These are phyloP conservation scores for Archilochus colubris DNA, from an alignment of 2,113 vertebrate genomes.

Conservation along the genomic window DNA sequence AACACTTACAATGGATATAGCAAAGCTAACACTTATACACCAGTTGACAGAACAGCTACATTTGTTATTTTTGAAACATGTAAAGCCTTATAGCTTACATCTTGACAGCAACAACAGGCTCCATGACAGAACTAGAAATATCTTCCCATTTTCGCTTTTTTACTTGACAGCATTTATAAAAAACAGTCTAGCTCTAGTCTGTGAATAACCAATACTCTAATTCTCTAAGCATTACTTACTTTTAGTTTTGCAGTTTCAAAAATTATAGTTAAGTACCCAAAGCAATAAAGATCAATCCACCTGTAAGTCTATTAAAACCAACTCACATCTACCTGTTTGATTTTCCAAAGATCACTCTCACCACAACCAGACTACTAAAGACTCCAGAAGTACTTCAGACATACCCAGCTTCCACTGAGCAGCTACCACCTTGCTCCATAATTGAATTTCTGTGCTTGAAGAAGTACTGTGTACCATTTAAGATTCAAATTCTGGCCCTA, in stretches of 20 bases:
- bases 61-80: neutral
- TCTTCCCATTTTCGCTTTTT: neutral
- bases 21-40: neutral
- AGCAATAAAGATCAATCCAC: constrained; percentile 6
- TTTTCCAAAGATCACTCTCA: neutral
- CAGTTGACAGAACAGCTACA: accelerated
- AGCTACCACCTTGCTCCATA: neutral
- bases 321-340: neutral
- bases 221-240: neutral
- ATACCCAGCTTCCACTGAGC: neutral
- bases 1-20: neutral
- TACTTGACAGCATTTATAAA: neutral
- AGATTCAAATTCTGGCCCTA: neutral
- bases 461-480: accelerated
- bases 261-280: constrained; percentile 16
- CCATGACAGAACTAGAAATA: neutral
- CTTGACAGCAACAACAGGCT: neutral
- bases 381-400: neutral
- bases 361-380: neutral
- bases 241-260: neutral
- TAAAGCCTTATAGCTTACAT: neutral
- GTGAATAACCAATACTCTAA: neutral
- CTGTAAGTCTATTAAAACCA: neutral
- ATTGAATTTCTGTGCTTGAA: neutral
- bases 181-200: neutral